phyloP scores from a whole-genome alignment of 1,140 invertebrate genomes.

The Tetramorium simillimum region DNA sequence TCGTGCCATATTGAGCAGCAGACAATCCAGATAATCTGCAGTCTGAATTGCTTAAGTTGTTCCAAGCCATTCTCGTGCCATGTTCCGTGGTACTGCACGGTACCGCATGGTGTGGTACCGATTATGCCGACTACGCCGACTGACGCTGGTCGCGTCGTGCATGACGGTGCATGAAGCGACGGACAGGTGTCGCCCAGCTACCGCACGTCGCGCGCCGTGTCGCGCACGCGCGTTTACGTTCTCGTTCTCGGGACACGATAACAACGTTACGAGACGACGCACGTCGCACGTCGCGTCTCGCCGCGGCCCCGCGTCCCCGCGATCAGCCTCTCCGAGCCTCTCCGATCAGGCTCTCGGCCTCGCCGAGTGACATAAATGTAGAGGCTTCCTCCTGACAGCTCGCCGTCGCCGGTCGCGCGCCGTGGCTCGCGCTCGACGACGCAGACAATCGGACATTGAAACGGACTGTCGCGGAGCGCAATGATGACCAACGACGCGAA shows the following conservation, averaged over 20 bases:
- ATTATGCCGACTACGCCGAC: no score
- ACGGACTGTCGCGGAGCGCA: not conserved
- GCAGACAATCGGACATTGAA: not conserved
- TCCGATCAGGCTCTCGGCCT: not conserved
- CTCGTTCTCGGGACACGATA: conserved; percentile 41
- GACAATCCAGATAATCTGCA: no score
- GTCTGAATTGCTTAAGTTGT: no score
- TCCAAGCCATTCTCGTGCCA: no score
- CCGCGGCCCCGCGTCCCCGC: no score
- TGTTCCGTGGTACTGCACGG: no score
- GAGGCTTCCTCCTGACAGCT: not conserved
- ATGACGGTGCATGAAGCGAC: no score
- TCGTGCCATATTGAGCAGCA: no score
- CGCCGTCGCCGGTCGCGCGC: not conserved
- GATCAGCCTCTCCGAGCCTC: no score
- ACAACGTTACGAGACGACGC: conserved; percentile 30
- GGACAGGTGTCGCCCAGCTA: not conserved
- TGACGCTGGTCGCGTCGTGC: no score
- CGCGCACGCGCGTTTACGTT: conserved; percentile 1
- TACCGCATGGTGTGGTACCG: no score
- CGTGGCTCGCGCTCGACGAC: no score
- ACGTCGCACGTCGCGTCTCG: not conserved
- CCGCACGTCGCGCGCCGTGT: not conserved
- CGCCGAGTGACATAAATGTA: not conserved
- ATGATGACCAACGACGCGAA: conserved; percentile 29